Evolutionary conservation across 2,888 invertebrate species (phyloP).

Genomic region (Phyllotreta striolata): DNA sequence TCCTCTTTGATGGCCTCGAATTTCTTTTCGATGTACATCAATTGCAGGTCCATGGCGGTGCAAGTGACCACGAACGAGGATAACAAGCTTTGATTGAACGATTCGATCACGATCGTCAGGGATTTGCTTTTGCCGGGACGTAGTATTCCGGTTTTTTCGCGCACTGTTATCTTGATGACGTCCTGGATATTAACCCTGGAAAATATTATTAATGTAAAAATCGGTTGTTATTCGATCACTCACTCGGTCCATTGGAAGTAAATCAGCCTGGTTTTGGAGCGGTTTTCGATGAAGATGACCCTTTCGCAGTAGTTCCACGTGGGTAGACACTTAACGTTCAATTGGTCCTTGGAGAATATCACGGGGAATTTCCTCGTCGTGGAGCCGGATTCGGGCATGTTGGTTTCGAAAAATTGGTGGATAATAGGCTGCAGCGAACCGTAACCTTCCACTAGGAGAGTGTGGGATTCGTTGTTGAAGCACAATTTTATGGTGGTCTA

Average conservation of each 20-base stretch:
- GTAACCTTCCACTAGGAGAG: slow-evolving; percentile 15
- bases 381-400: slow-evolving; percentile 21
- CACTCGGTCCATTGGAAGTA: slow-evolving; percentile 60
- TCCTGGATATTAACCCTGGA: slow-evolving; percentile 41
- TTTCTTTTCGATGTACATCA: slow-evolving; percentile 55
- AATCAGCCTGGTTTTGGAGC: slow-evolving; percentile 52
- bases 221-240: no score
- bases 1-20: slow-evolving; percentile 47
- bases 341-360: slow-evolving; percentile 55
- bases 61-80: slow-evolving; percentile 54
- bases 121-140: slow-evolving; percentile 56
- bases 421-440: background rate
- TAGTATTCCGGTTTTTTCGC: slow-evolving; percentile 52
- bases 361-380: slow-evolving; percentile 36
- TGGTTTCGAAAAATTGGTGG: slow-evolving; percentile 12
- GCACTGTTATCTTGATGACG: slow-evolving; percentile 38
- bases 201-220: slow-evolving; percentile 12
- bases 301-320: slow-evolving; percentile 53
- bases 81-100: slow-evolving; percentile 54
- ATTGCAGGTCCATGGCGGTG: slow-evolving; percentile 57
- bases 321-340: slow-evolving; percentile 53
- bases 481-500: slow-evolving; percentile 31
- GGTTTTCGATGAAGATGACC: slow-evolving; percentile 60
- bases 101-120: slow-evolving; percentile 54
- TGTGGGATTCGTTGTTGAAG: slow-evolving; percentile 12